Conservation (phyloP, 2,797 vertebrate species). For the Poliocrania exsul region DNA sequence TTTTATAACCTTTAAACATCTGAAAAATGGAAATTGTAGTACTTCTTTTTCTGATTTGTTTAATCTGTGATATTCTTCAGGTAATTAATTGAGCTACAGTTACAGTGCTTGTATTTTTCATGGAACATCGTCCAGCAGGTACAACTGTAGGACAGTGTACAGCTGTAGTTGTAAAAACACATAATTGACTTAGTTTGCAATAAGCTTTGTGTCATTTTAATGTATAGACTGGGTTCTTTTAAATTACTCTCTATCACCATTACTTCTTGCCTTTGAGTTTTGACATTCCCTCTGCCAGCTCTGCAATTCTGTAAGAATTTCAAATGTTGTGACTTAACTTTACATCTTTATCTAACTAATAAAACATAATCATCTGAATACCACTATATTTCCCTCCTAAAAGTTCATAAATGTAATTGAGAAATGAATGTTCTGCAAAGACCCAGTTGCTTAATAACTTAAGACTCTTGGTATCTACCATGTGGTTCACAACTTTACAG, state of each 20-base stretch:
- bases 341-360: neutral
- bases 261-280: neutral
- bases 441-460: neutral
- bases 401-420: neutral
- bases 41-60: neutral
- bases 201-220: neutral
- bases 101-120: neutral
- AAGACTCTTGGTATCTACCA: neutral
- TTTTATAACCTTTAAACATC: neutral
- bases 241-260: neutral
- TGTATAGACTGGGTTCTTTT: neutral
- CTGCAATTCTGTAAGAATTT: neutral
- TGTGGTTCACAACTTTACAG: neutral
- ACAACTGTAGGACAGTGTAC: neutral
- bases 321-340: neutral
- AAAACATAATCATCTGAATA: neutral
- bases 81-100: neutral
- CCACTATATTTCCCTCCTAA: neutral
- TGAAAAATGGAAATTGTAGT: neutral
- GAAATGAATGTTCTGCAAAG: neutral
- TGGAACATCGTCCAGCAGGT: accelerated
- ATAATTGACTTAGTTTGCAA: neutral
- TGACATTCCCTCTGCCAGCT: neutral
- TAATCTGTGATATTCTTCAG: neutral
- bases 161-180: neutral